Percentiles rank a stretch among this genome's conserved stretches.
Conservation (phyloP, 37 sponge, comb jelly and placozoan species). For the Spongilla lacustris region DNA sequence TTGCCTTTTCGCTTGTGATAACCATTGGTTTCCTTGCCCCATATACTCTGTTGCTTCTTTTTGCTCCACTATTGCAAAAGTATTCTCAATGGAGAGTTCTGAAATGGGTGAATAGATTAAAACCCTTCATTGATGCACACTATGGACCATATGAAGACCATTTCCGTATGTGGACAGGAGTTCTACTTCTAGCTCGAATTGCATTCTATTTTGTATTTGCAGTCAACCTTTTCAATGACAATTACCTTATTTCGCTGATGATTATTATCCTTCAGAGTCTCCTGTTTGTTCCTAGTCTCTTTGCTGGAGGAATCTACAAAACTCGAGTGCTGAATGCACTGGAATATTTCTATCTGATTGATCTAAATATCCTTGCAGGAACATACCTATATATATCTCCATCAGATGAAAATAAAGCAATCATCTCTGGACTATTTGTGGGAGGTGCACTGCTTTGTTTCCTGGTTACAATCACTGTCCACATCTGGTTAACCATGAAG, state of each 20-base stretch:
- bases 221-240: not conserved
- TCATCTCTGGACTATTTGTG: not conserved
- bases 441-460: not conserved
- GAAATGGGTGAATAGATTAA: constrained; percentile 14
- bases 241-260: not conserved
- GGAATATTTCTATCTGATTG: constrained; percentile 13
- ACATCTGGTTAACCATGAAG: not conserved
- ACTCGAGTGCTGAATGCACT: not conserved
- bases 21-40: constrained; percentile 7
- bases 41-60: constrained; percentile 24
- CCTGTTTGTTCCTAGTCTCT: not conserved
- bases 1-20: not conserved
- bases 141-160: constrained; percentile 36
- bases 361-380: constrained; percentile 10
- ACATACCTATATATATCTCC: not conserved
- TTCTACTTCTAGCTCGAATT: constrained; percentile 25
- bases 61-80: constrained; percentile 6
- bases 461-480: not conserved
- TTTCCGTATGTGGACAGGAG: constrained; percentile 37
- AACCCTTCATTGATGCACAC: constrained; percentile 37
- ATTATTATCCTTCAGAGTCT: not conserved
- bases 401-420: not conserved
- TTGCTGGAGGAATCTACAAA: constrained; percentile 27
- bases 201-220: constrained; percentile 6
- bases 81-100: not conserved